phyloP scores from a whole-genome alignment of 1,140 invertebrate species.

The Ectropis grisescens region DNA sequence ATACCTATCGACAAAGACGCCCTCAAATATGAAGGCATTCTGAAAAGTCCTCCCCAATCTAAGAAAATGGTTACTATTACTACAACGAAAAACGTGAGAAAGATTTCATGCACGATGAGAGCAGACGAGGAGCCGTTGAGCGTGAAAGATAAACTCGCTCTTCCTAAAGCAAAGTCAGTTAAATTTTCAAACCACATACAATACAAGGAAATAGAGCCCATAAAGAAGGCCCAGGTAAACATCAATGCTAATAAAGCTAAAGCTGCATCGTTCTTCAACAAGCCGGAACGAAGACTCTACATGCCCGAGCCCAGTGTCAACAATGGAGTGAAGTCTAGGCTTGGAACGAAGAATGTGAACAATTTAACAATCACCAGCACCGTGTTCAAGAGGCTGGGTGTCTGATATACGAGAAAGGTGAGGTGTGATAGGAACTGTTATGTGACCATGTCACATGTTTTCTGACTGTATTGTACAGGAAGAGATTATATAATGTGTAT shows the following conservation, averaged over 20 bases:
- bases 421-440: neutral
- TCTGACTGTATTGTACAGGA: no score
- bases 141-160: conserved; percentile 50
- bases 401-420: conserved; percentile 16
- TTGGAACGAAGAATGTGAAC: conserved; percentile 34
- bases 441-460: neutral
- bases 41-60: conserved; percentile 30
- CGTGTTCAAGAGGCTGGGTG: conserved; percentile 50
- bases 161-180: conserved; percentile 49
- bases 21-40: conserved; percentile 59
- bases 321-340: conserved; percentile 34
- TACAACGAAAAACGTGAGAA: conserved; percentile 33
- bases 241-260: conserved; percentile 7
- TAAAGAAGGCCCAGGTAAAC: conserved; percentile 15
- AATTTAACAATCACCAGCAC: conserved; percentile 37
- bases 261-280: conserved; percentile 43
- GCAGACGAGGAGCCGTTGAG: conserved; percentile 55
- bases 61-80: conserved; percentile 53
- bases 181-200: conserved; percentile 61
- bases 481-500: no score
- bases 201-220: conserved; percentile 59
- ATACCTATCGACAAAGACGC: conserved; percentile 47
- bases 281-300: conserved; percentile 49
- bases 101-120: conserved; percentile 53
- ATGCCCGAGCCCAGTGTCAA: conserved; percentile 27